phyloP scores from a whole-genome alignment of 2,888 invertebrate genomes.

The Ectobius pallidus region DNA sequence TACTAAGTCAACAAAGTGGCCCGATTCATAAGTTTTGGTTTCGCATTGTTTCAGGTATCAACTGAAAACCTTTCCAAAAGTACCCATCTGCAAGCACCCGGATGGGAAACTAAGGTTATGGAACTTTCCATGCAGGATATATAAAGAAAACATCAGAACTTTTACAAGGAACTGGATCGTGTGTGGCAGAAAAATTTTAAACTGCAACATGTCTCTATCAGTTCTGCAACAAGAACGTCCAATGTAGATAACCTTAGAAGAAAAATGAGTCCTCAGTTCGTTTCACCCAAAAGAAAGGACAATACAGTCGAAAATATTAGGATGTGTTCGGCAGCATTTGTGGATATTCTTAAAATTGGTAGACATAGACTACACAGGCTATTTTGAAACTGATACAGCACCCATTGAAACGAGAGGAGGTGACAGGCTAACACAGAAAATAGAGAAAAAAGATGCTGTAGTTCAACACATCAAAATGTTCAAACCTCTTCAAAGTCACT shows the following conservation, averaged over 20 bases:
- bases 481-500: not conserved
- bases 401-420: not conserved
- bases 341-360: not conserved
- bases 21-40: not conserved
- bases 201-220: not conserved
- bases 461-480: not conserved
- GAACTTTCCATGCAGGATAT: not conserved
- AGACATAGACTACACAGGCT: not conserved
- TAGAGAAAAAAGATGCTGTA: not conserved
- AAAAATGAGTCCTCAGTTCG: not conserved
- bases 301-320: not conserved
- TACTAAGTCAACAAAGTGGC: not conserved
- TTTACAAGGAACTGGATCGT: not conserved
- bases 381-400: not conserved
- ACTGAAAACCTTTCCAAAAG: not conserved
- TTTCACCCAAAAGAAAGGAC: not conserved
- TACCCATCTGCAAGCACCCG: not conserved
- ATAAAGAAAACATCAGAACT: not conserved
- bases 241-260: not conserved
- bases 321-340: not conserved
- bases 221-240: not conserved
- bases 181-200: not conserved
- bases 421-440: not conserved
- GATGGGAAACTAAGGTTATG: not conserved
- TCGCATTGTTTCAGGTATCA: not conserved